phyloP scores from a whole-genome alignment of 2,888 invertebrate genomes.

The Caenorhabditis sp. region DNA sequence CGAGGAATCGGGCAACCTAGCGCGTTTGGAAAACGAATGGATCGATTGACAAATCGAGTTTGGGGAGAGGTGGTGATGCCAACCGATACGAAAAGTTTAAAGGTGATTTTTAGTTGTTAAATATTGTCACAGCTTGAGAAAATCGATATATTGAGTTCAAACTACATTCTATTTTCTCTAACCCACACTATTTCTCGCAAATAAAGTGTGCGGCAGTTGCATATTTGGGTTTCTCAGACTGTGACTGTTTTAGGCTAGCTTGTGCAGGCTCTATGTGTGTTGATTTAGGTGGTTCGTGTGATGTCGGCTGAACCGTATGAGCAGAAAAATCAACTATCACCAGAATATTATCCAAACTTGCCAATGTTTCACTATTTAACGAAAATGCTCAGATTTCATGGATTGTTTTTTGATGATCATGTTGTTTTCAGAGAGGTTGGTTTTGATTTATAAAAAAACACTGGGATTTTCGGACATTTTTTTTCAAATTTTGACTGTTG shows the following conservation, averaged over 20 bases:
- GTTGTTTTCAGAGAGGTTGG: slow-evolving; percentile 64
- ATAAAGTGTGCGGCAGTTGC: no score
- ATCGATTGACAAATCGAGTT: slow-evolving; percentile 48
- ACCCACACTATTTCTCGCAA: no score
- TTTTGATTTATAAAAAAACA: not conserved
- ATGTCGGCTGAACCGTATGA: slow-evolving; percentile 67
- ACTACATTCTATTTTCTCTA: no score
- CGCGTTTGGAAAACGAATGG: slow-evolving; percentile 67
- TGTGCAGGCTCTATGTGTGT: no score
- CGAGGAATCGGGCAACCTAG: slow-evolving; percentile 59
- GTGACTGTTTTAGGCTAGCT: no score
- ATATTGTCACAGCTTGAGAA: not conserved
- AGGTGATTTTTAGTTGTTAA: slow-evolving; percentile 18
- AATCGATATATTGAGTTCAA: no score
- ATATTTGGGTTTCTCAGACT: no score
- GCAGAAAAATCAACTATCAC: slow-evolving; percentile 59
- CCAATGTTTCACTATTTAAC: slow-evolving; percentile 70
- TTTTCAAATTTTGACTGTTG: not conserved
- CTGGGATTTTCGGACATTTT: not conserved
- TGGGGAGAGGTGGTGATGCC: slow-evolving; percentile 58
- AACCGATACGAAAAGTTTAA: slow-evolving; percentile 58
- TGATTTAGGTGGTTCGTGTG: slow-evolving; percentile 59
- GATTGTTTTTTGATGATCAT: slow-evolving; percentile 69
- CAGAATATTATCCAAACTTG: slow-evolving; percentile 66
- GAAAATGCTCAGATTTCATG: slow-evolving; percentile 68